phyloP scores from a whole-genome alignment of 2,888 invertebrate genomes.

The Erannis defoliaria region DNA sequence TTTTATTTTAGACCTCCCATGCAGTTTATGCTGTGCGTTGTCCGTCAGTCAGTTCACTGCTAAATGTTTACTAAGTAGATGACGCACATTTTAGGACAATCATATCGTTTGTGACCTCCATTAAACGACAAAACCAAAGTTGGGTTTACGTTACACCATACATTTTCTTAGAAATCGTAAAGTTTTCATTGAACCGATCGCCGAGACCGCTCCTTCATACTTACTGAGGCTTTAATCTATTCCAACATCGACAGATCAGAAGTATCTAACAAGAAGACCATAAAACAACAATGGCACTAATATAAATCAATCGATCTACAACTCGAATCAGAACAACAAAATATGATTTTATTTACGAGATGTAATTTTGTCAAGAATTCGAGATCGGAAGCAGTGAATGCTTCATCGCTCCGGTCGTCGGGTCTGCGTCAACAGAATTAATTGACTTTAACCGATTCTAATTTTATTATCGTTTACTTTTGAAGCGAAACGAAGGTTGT shows the following conservation, averaged over 20 bases:
- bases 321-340: constrained; percentile 19
- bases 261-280: constrained; percentile 4
- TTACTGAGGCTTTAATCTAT: not conserved
- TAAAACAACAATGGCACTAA: constrained; percentile 15
- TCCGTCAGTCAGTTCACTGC: too few species aligned
- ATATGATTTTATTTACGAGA: constrained; percentile 41
- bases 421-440: constrained; percentile 44
- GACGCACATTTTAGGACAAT: not conserved
- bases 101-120: not conserved
- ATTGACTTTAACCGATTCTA: constrained; percentile 51
- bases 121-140: constrained; percentile 1
- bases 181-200: not conserved
- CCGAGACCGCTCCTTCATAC: not conserved
- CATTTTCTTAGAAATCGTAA: constrained; percentile 12
- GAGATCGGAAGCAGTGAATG: constrained; percentile 56
- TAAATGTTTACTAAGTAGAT: too few species aligned
- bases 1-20: too few species aligned
- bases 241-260: not conserved
- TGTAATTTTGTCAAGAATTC: constrained; percentile 28
- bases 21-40: too few species aligned
- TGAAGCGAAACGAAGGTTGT: constrained; percentile 33
- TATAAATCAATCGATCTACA: constrained; percentile 15
- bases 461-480: constrained; percentile 41
- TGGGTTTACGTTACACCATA: not conserved
- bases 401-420: constrained; percentile 45